phyloP scores from a whole-genome alignment of 2,797 vertebrate species.

The Lithobates sylvaticus region DNA sequence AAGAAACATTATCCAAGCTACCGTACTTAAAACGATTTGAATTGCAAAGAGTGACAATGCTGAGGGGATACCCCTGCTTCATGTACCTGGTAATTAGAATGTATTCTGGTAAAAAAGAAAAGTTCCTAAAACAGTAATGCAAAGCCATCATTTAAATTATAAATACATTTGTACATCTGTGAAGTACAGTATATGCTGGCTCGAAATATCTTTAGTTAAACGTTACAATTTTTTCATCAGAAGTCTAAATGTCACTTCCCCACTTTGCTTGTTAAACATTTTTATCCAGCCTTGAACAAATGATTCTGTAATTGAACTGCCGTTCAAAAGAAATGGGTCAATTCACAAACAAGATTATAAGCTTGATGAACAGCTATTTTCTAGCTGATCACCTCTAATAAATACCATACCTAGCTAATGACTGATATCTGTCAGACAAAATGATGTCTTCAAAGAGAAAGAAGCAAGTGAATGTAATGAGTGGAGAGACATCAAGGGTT shows the following conservation, averaged over 20 bases:
- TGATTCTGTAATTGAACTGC: constrained; percentile 45
- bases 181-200: background rate
- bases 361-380: constrained; percentile 51
- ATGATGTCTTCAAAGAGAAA: background rate
- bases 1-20: background rate
- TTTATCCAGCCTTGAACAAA: constrained; percentile 26
- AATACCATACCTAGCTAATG: constrained; percentile 22
- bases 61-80: background rate
- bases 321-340: constrained; percentile 57
- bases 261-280: constrained; percentile 32
- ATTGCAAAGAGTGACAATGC: background rate
- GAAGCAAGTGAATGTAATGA: background rate
- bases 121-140: background rate
- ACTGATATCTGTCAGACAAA: background rate
- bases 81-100: background rate
- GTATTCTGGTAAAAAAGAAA: background rate
- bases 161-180: background rate
- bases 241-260: constrained; percentile 15
- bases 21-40: background rate
- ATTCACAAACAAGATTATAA: constrained; percentile 59
- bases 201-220: background rate
- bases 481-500: background rate
- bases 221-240: background rate
- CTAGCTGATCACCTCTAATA: constrained; percentile 55
- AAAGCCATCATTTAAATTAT: background rate